Conservation (phyloP, 2,888 invertebrate species). For the Cepaea hortensis region DNA sequence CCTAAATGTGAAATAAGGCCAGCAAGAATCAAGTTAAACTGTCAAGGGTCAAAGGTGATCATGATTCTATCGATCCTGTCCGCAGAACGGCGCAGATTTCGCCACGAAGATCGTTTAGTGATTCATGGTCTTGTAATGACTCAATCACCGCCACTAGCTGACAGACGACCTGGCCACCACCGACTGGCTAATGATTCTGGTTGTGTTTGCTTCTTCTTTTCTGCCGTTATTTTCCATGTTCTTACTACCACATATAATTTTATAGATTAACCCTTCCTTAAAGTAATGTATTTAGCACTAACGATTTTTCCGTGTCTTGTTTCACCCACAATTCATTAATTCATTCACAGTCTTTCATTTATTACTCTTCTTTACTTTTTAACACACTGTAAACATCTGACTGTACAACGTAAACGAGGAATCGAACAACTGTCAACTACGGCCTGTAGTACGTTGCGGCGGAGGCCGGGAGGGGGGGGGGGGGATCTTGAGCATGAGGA, state of each 20-base stretch:
- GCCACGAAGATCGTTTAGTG: conserved; percentile 5
- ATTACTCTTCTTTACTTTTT: too few relatives aligned
- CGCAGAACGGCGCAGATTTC: conserved; percentile 20
- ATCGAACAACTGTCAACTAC: too few relatives aligned
- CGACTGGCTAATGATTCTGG: not conserved
- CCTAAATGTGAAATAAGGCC: not conserved
- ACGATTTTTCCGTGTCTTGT: too few relatives aligned
- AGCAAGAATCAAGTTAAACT: conserved; percentile 6
- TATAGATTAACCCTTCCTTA: too few relatives aligned
- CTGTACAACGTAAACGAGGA: too few relatives aligned
- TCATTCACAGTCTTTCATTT: too few relatives aligned
- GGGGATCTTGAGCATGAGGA: too few relatives aligned
- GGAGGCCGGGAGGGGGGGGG: too few relatives aligned
- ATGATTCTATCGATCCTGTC: not conserved
- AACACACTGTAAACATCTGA: too few relatives aligned
- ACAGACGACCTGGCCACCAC: not conserved
- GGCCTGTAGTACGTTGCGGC: too few relatives aligned
- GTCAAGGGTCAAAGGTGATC: conserved; percentile 7
- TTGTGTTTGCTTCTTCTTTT: not conserved
- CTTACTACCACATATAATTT: not conserved
- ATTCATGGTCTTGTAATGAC: conserved; percentile 27
- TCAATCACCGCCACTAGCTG: not conserved
- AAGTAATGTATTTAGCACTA: too few relatives aligned
- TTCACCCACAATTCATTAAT: too few relatives aligned
- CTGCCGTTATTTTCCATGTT: not conserved